Percentiles rank a stretch among this genome's conserved stretches.
phyloP scores from a whole-genome alignment of 2,797 vertebrate species.

The Coreius guichenoti region DNA sequence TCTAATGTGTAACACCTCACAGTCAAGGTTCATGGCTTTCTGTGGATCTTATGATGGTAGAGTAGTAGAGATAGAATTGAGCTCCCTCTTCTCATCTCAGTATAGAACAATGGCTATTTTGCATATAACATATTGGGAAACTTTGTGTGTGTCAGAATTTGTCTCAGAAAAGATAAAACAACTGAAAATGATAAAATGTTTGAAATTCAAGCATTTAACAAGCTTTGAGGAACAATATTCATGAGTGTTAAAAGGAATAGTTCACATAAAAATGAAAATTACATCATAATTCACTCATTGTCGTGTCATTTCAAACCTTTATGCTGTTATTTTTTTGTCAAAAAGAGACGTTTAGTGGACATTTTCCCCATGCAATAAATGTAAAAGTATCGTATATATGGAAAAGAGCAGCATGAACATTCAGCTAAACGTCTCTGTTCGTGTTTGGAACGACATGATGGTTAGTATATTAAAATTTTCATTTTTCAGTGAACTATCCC shows the following conservation, averaged over 20 bases:
- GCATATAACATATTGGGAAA: slow-evolving; percentile 22
- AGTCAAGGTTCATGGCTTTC: slow-evolving; percentile 13
- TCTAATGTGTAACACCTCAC: slow-evolving; percentile 11
- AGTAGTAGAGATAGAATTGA: not conserved
- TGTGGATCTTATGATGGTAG: not conserved
- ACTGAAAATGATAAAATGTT: not conserved
- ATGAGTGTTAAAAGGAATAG: slow-evolving; percentile 24
- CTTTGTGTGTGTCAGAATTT: not conserved
- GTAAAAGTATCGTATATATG: slow-evolving; percentile 1
- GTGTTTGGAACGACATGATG: not conserved
- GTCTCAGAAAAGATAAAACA: slow-evolving; percentile 14
- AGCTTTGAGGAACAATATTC: slow-evolving; percentile 19
- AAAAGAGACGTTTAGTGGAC: not conserved
- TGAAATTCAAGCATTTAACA: slow-evolving; percentile 22
- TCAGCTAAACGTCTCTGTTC: not conserved
- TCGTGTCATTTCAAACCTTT: not conserved
- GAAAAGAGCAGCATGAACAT: slow-evolving; percentile 15
- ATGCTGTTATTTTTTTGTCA: not conserved
- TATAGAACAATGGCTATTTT: slow-evolving; percentile 22
- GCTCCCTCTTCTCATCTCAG: not conserved
- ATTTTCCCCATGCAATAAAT: slow-evolving; percentile 20
- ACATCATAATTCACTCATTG: not conserved
- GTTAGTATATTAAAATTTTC: not conserved
- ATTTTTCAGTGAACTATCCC: slow-evolving; percentile 8
- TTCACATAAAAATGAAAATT: not conserved